These are phyloP conservation scores for Hirtodrosophila duncani DNA, from an alignment of 2,888 invertebrate genomes.

Conservation along the genomic window DNA sequence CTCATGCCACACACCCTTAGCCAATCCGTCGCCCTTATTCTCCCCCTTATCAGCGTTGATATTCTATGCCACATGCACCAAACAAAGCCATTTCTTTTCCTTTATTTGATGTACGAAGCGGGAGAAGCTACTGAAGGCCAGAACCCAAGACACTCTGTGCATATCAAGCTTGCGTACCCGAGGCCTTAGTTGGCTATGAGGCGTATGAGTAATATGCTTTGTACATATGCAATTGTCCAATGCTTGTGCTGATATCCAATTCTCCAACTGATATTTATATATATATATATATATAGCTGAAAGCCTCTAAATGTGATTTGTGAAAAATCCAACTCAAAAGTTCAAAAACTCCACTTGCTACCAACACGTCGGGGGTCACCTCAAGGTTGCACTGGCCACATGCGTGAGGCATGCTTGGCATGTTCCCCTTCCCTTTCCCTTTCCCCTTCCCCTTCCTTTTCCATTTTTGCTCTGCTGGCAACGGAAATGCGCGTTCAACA, in stretches of 20 bases:
- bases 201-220: conserved; percentile 33
- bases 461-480: too few relatives aligned
- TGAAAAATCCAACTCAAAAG: too few relatives aligned
- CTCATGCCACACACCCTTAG: too few relatives aligned
- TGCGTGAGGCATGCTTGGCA: conserved; percentile 50
- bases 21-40: too few relatives aligned
- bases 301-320: too few relatives aligned
- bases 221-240: background rate
- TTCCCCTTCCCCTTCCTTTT: too few relatives aligned
- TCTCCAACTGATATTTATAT: background rate
- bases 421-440: too few relatives aligned
- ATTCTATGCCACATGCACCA: conserved; percentile 70
- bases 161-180: conserved; percentile 6
- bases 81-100: conserved; percentile 72
- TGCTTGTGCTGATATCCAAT: background rate
- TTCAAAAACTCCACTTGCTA: conserved; percentile 3
- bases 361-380: conserved; percentile 36
- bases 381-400: conserved; percentile 50
- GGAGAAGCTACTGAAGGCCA: conserved; percentile 6
- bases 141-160: conserved; percentile 5
- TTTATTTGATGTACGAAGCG: conserved; percentile 62
- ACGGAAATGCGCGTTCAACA: conserved; percentile 71
- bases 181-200: conserved; percentile 16
- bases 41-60: conserved; percentile 57
- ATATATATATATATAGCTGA: too few relatives aligned